These are phyloP conservation scores for Melanotaenia maccullochi DNA, from an alignment of 2,797 vertebrate species.

Conservation along the genomic window DNA sequence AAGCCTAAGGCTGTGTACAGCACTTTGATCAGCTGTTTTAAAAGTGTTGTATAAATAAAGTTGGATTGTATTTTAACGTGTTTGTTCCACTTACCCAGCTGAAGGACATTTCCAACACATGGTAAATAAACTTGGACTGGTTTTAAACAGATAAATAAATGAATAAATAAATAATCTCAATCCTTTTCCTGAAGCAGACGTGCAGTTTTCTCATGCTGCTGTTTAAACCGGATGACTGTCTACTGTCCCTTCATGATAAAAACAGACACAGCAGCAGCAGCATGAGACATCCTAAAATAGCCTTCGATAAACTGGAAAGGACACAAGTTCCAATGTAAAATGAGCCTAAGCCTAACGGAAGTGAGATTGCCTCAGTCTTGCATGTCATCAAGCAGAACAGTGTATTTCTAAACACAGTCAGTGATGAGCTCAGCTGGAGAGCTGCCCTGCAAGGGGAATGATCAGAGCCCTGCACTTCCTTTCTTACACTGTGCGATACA, in stretches of 20 bases:
- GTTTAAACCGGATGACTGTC: conserved; percentile 28
- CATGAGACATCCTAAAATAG: conserved; percentile 35
- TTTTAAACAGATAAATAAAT: not conserved
- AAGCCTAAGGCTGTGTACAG: no score
- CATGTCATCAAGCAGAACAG: conserved; percentile 31
- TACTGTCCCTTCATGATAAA: conserved; percentile 43
- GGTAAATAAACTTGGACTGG: not conserved
- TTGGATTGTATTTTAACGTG: no score
- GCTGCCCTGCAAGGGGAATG: conserved; percentile 29
- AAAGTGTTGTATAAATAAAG: no score
- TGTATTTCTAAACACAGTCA: conserved; percentile 14
- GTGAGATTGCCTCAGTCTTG: conserved; percentile 9
- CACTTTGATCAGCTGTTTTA: no score
- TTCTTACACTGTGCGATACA: conserved; percentile 11
- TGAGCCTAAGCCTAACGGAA: conserved; percentile 9
- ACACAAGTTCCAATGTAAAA: conserved; percentile 1
- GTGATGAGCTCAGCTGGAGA: conserved; percentile 30
- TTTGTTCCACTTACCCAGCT: no score
- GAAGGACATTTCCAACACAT: not conserved
- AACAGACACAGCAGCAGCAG: conserved; percentile 21
- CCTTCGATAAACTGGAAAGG: conserved; percentile 15
- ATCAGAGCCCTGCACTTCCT: conserved; percentile 52
- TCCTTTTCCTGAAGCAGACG: conserved; percentile 13
- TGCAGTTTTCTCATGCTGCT: conserved; percentile 14
- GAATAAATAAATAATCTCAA: not conserved